Evolutionary conservation across 2,888 invertebrate species (phyloP).

Genomic region (Griposia aprilina): DNA sequence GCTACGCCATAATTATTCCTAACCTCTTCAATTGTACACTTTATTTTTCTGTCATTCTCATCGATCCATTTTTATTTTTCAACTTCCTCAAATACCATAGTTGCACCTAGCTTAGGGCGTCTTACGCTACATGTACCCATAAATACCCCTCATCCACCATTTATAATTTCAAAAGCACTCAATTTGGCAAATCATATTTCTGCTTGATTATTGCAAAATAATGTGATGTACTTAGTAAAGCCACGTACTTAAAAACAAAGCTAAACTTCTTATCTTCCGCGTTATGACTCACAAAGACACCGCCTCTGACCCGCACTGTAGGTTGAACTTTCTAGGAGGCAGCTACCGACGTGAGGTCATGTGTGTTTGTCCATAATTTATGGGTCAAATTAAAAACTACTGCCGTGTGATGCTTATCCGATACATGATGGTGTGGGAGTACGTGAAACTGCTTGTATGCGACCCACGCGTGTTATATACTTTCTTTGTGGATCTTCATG

Average conservation of each 20-base stretch:
- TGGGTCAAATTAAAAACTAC: slow-evolving; percentile 67
- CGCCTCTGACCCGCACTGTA: slow-evolving; percentile 61
- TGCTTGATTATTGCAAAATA: not conserved
- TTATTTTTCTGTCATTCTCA: not conserved
- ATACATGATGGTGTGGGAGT: slow-evolving; percentile 42
- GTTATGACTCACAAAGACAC: slow-evolving; percentile 60
- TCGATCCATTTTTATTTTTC: not conserved
- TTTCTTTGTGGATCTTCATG: slow-evolving; percentile 48
- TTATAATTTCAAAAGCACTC: not conserved
- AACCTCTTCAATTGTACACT: not conserved
- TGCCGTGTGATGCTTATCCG: slow-evolving; percentile 45
- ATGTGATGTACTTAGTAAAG: slow-evolving; percentile 4
- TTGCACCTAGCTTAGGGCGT: not conserved
- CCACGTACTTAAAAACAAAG: slow-evolving; percentile 20
- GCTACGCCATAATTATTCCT: too few species aligned
- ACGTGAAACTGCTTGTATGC: slow-evolving; percentile 34
- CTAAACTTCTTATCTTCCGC: slow-evolving; percentile 41
- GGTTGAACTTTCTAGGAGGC: slow-evolving; percentile 71
- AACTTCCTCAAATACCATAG: not conserved
- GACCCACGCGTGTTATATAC: slow-evolving; percentile 45
- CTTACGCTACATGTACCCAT: too few species aligned
- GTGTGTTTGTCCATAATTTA: slow-evolving; percentile 61
- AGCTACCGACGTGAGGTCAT: slow-evolving; percentile 68
- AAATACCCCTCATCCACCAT: not conserved
- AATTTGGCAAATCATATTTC: not conserved